A percentile compares a stretch with the other conserved stretches of the same genome.
These are phyloP conservation scores for Platycnemis pennipes DNA, from an alignment of 2,888 invertebrate genomes.

Conservation along the genomic window DNA sequence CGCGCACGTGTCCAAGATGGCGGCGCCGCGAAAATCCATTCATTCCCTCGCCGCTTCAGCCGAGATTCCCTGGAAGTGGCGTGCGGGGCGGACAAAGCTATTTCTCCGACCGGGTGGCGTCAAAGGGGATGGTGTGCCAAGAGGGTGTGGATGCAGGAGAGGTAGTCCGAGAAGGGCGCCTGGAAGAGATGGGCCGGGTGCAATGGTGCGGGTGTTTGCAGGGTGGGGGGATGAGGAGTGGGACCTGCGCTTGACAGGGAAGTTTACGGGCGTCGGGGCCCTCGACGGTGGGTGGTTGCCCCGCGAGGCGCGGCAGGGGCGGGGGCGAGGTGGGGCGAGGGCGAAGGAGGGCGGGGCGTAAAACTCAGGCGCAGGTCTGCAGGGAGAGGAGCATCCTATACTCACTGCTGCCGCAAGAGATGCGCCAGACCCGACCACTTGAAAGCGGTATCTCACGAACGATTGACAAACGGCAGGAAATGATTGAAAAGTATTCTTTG, in stretches of 20 bases:
- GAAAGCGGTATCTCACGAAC: no score
- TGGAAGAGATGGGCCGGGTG: neutral
- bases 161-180: neutral
- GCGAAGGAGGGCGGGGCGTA: neutral
- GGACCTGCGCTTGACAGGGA: slow-evolving; percentile 44
- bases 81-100: neutral
- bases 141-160: neutral
- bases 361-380: neutral
- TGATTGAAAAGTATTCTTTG: no score
- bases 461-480: no score
- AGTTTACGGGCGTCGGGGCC: neutral
- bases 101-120: neutral
- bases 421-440: no score
- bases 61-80: neutral
- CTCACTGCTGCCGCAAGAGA: no score
- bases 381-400: no score
- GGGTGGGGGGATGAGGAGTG: neutral
- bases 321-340: neutral
- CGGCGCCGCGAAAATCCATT: neutral
- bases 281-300: no score
- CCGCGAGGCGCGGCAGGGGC: neutral
- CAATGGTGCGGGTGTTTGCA: neutral
- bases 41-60: neutral
- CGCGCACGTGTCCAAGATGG: neutral
- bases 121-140: neutral